phyloP scores from a whole-genome alignment of 2,797 vertebrate genomes.

The Cyclura pinguis region DNA sequence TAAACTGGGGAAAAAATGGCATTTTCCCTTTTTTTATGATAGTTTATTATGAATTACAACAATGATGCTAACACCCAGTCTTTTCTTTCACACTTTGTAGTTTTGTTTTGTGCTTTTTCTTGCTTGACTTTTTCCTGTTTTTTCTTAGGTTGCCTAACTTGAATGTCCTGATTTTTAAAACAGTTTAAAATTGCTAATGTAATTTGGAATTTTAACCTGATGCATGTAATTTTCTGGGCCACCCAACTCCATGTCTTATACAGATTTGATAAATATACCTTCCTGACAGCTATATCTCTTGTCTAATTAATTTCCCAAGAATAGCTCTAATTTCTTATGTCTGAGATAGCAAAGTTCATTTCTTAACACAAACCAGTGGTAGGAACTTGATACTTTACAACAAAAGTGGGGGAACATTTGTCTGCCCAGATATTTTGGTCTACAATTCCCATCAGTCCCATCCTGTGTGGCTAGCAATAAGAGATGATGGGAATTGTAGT shows the following conservation, averaged over 20 bases:
- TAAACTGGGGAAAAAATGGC: not conserved
- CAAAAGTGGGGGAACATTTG: not conserved
- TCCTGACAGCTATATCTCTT: not conserved
- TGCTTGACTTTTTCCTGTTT: not conserved
- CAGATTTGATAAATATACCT: not conserved
- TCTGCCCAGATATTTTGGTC: not conserved
- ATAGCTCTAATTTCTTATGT: not conserved
- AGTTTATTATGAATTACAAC: too few species aligned
- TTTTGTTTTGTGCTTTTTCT: not conserved
- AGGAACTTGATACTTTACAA: not conserved
- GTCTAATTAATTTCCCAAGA: not conserved
- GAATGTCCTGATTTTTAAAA: conserved; percentile 9
- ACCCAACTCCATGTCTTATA: not conserved
- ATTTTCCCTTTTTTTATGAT: not conserved
- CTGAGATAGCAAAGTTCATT: too few species aligned
- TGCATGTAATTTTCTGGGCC: not conserved
- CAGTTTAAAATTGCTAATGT: not conserved
- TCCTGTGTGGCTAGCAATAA: not conserved
- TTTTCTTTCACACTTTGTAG: not conserved
- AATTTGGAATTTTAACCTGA: not conserved
- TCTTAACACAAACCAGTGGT: not conserved
- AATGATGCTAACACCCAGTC: not conserved
- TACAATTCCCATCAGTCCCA: not conserved
- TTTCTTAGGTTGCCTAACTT: not conserved
- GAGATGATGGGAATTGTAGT: not conserved